These are phyloP conservation scores for Microcebus tavaratra DNA, from an alignment of 2,113 vertebrate species.

Conservation along the genomic window DNA sequence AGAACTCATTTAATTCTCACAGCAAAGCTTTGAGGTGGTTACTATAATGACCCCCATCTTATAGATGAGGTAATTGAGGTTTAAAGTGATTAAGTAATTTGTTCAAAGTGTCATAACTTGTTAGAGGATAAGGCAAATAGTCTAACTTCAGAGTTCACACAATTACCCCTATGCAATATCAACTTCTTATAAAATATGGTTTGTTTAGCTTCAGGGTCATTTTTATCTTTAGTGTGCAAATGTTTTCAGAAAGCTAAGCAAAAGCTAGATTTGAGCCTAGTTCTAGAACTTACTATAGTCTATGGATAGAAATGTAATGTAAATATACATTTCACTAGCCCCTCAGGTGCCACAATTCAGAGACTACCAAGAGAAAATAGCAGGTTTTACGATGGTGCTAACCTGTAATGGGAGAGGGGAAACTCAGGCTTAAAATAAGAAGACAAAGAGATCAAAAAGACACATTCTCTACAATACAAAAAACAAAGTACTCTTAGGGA, in stretches of 20 bases:
- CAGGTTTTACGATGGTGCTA: not conserved
- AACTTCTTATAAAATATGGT: not conserved
- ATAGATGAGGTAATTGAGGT: constrained; percentile 55
- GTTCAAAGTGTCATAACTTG: not conserved
- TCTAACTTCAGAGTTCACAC: not conserved
- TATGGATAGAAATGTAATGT: not conserved
- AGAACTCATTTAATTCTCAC: constrained; percentile 53
- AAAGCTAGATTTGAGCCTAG: not conserved
- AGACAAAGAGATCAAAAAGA: not conserved
- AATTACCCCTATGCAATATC: not conserved
- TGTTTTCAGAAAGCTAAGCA: not conserved
- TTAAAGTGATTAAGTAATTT: constrained; percentile 54
- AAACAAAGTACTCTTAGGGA: not conserved
- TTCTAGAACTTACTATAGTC: not conserved
- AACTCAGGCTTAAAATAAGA: not conserved
- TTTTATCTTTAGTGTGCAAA: not conserved
- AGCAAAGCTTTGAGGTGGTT: not conserved
- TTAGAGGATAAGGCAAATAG: not conserved
- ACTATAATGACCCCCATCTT: constrained; percentile 53
- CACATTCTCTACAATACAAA: not conserved
- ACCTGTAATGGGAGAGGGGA: not conserved
- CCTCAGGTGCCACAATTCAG: not conserved
- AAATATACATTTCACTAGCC: not conserved
- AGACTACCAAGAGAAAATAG: not conserved
- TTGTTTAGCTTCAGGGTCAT: not conserved